Evolutionary conservation across 1,140 invertebrate genomes (phyloP).

Genomic region (Diabrotica undecimpunctata): DNA sequence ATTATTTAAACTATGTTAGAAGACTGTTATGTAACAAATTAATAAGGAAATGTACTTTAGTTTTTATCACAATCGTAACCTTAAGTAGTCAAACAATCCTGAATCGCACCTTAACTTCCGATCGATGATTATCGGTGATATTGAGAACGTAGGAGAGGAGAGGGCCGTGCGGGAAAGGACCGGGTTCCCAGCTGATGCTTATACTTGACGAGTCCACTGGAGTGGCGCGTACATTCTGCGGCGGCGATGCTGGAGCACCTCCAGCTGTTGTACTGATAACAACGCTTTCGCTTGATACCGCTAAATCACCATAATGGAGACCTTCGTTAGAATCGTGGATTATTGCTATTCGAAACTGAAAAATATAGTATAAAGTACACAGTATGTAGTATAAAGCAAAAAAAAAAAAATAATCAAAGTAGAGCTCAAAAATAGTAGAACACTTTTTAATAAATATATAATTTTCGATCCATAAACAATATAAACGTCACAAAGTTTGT

Average conservation of each 20-base stretch:
- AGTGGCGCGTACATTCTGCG: conserved; percentile 68
- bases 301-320: conserved; percentile 57
- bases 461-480: too few relatives aligned
- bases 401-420: background rate
- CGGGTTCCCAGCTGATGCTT: conserved; percentile 82
- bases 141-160: conserved; percentile 79
- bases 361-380: conserved; percentile 26
- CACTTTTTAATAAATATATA: too few relatives aligned
- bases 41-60: too few relatives aligned
- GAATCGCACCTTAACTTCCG: conserved; percentile 59
- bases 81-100: conserved; percentile 1
- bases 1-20: too few relatives aligned
- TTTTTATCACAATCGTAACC: background rate
- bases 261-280: conserved; percentile 74
- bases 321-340: conserved; percentile 58
- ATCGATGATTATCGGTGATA: conserved; percentile 59
- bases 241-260: conserved; percentile 69
- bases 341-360: conserved; percentile 79
- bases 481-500: too few relatives aligned
- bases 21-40: too few relatives aligned
- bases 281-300: conserved; percentile 75
- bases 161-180: conserved; percentile 80
- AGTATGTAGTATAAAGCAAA: background rate
- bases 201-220: conserved; percentile 79
- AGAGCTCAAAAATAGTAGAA: background rate